Conservation (phyloP, 2,113 vertebrate species). For the Panthera tigris region DNA sequence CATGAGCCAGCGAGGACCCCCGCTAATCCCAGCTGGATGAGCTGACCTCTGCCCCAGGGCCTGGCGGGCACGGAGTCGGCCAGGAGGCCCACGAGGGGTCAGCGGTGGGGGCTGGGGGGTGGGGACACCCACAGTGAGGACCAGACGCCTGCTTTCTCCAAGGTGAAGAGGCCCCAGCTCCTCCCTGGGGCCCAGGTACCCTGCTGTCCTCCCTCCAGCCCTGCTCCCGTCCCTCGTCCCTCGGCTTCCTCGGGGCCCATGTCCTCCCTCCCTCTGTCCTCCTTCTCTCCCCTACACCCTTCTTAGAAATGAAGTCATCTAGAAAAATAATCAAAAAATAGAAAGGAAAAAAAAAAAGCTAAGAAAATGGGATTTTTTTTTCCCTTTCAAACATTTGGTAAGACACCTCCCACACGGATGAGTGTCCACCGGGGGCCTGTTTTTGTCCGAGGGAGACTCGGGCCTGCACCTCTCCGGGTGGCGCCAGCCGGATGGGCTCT, state of each 20-base stretch:
- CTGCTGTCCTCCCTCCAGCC: fast-evolving
- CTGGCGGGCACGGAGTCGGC: neutral
- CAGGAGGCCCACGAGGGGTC: neutral
- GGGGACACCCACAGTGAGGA: neutral
- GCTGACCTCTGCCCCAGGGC: neutral
- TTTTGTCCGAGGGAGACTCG: conserved; percentile 9
- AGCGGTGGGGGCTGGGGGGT: too few relatives aligned
- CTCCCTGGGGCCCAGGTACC: neutral
- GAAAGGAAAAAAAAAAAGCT: conserved; percentile 65
- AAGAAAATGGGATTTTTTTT: conserved; percentile 67
- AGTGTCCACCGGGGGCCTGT: conserved; percentile 61
- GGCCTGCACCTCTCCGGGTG: neutral
- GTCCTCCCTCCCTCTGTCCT: neutral
- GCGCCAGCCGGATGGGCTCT: neutral
- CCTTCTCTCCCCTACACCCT: conserved; percentile 42
- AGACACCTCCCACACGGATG: conserved; percentile 69
- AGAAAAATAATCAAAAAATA: conserved; percentile 81
- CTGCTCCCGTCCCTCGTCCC: too few relatives aligned
- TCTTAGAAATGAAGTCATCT: conserved; percentile 79
- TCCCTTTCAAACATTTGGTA: conserved; percentile 73
- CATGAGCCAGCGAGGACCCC: neutral
- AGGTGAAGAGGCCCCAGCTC: neutral
- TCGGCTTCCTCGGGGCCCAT: neutral
- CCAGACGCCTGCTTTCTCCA: fast-evolving
- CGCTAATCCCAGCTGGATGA: neutral